Conservation (phyloP, 2,797 vertebrate genomes). For the Lemur catta region DNA sequence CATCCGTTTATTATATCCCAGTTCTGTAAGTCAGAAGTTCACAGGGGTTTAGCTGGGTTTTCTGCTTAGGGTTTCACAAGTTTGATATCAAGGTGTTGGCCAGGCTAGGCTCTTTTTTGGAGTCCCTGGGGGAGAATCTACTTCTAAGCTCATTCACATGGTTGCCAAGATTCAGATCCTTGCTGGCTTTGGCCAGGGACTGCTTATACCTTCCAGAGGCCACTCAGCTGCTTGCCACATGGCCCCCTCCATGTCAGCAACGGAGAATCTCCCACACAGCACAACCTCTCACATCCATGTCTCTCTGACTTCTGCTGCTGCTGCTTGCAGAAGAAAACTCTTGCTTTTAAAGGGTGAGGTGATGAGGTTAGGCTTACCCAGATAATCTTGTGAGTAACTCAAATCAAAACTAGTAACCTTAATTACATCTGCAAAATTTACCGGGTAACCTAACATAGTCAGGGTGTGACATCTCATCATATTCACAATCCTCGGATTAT, state of each 20-base stretch:
- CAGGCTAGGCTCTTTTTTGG: neutral
- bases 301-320: neutral
- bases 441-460: neutral
- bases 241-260: neutral
- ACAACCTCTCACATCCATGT: neutral
- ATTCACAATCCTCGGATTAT: constrained; percentile 13
- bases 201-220: neutral
- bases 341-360: neutral
- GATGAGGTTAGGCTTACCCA: neutral
- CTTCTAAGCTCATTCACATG: neutral
- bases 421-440: constrained; percentile 23
- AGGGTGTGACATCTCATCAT: neutral
- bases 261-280: neutral
- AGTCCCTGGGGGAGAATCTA: neutral
- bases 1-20: neutral
- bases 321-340: neutral
- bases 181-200: neutral
- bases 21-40: neutral
- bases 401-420: neutral
- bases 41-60: neutral
- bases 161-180: neutral
- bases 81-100: neutral
- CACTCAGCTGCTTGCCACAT: neutral
- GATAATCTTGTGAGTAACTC: neutral
- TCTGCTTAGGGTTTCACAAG: neutral